Conservation (phyloP, 2,797 vertebrate genomes). For the Dipus sagitta region DNA sequence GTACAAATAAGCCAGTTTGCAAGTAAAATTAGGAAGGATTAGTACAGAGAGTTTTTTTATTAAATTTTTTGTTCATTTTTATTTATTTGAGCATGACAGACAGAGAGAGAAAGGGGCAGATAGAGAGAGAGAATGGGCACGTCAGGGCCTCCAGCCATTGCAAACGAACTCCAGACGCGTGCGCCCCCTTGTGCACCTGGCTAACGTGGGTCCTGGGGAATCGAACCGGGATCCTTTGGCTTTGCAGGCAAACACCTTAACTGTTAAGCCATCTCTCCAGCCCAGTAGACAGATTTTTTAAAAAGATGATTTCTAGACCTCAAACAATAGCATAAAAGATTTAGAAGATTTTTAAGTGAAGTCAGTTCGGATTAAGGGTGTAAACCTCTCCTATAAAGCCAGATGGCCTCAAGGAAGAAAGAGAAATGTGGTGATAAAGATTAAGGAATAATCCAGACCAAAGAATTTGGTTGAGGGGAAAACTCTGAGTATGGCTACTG, state of each 20-base stretch:
- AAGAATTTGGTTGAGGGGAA: background rate
- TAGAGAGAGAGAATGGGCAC: too few relatives aligned
- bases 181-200: too few relatives aligned
- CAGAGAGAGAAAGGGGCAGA: too few relatives aligned
- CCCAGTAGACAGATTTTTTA: too few relatives aligned
- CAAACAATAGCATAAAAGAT: background rate
- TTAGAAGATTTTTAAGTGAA: conserved; percentile 38
- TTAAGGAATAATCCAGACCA: background rate
- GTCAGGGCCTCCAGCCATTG: too few relatives aligned
- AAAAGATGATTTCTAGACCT: background rate
- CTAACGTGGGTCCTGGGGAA: too few relatives aligned
- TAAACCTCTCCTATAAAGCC: background rate
- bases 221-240: too few relatives aligned
- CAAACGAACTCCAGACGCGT: too few relatives aligned
- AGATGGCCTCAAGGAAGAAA: background rate
- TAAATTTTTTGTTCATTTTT: too few relatives aligned
- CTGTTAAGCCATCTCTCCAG: too few relatives aligned
- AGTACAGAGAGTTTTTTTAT: background rate
- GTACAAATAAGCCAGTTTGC: conserved; percentile 9
- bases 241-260: too few relatives aligned
- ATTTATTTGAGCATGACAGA: too few relatives aligned
- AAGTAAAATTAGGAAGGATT: conserved; percentile 12
- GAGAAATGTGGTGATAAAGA: background rate
- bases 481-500: background rate
- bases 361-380: background rate